A percentile compares a stretch with the other conserved stretches of the same genome.
Evolutionary conservation across 2,888 invertebrate genomes (phyloP).

Genomic region (Lepidonotus clava): DNA sequence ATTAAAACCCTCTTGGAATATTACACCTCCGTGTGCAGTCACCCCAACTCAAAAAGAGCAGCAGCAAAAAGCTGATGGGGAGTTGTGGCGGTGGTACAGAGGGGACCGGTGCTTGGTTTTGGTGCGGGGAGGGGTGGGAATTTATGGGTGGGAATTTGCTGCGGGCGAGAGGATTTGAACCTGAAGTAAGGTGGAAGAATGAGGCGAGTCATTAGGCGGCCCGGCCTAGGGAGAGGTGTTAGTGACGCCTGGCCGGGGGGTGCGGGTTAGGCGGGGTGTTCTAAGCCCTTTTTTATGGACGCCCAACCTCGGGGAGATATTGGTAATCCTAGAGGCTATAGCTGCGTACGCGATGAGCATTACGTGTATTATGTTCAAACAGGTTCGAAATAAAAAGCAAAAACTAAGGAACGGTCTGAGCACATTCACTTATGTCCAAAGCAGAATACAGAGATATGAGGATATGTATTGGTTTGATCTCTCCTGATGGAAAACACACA

Average conservation of each 20-base stretch:
- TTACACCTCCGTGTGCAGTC: slow-evolving; percentile 42
- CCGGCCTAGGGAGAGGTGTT: neutral
- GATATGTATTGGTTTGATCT: too few species aligned
- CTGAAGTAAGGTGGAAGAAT: slow-evolving; percentile 33
- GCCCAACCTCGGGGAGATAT: slow-evolving; percentile 17
- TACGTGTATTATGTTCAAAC: neutral
- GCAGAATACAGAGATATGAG: too few species aligned
- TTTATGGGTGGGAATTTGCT: slow-evolving; percentile 44
- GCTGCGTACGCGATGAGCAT: slow-evolving; percentile 2
- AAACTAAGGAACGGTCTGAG: too few species aligned
- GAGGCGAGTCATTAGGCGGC: slow-evolving; percentile 31
- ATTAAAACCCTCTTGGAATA: slow-evolving; percentile 48
- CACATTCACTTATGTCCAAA: too few species aligned
- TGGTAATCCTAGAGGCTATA: slow-evolving; percentile 31
- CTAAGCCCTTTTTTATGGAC: slow-evolving; percentile 20
- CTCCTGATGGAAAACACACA: too few species aligned
- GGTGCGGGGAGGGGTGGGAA: neutral
- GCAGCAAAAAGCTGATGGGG: neutral
- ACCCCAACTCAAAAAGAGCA: slow-evolving; percentile 36
- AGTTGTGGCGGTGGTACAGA: neutral
- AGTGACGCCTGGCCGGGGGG: slow-evolving; percentile 17
- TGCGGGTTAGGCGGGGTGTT: slow-evolving; percentile 13
- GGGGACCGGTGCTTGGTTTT: neutral
- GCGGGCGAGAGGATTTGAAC: slow-evolving; percentile 39
- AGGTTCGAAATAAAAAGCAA: slow-evolving; percentile 9